Conservation (phyloP, 1,140 invertebrate genomes). For the Lineus longissimus region DNA sequence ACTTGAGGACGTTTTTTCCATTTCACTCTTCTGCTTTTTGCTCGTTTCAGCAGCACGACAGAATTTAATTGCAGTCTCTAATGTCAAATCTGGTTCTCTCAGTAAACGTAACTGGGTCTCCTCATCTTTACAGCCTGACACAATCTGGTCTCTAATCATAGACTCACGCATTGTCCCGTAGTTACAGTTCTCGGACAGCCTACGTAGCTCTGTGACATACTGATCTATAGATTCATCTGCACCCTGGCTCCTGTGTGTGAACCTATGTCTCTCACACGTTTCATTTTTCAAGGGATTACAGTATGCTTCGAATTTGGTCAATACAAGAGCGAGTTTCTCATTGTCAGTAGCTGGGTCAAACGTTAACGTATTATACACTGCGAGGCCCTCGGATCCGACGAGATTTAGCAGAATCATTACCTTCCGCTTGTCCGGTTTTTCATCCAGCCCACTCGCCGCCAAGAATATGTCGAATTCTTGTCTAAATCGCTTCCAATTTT, state of each 20-base stretch:
- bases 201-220: conserved; percentile 11
- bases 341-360: too few relatives aligned
- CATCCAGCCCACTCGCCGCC: too few relatives aligned
- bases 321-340: too few relatives aligned
- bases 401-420: too few relatives aligned
- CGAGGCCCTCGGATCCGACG: too few relatives aligned
- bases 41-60: not conserved
- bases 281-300: too few relatives aligned
- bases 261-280: not conserved
- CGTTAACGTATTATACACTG: too few relatives aligned
- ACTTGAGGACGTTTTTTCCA: not conserved
- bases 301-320: too few relatives aligned
- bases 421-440: too few relatives aligned
- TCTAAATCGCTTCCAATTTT: too few relatives aligned
- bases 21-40: not conserved
- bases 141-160: conserved; percentile 8
- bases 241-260: conserved; percentile 5
- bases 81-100: conserved; percentile 4
- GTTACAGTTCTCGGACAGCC: not conserved
- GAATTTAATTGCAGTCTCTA: conserved; percentile 6
- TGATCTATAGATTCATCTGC: conserved; percentile 9
- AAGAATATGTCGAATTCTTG: too few relatives aligned
- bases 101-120: not conserved
- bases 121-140: conserved; percentile 1
- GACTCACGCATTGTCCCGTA: conserved; percentile 8